Evolutionary conservation across 2,888 invertebrate species (phyloP).

Genomic region (Horisme vitalbata): DNA sequence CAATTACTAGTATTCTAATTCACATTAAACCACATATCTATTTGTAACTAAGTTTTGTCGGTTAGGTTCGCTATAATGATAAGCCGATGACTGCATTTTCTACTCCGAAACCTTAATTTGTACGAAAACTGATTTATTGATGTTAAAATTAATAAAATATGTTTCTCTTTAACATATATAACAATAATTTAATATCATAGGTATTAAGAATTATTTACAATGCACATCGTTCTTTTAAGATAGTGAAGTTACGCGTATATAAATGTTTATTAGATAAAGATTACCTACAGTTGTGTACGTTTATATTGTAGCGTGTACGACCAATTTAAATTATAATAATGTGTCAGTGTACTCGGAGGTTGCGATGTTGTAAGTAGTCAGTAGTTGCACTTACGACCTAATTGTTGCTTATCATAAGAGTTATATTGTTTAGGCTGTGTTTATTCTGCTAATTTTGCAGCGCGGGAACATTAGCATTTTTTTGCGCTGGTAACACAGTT

Average conservation of each 20-base stretch:
- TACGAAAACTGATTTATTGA: slow-evolving; percentile 30
- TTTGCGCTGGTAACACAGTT: not conserved
- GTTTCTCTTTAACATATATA: slow-evolving; percentile 35
- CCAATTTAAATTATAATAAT: slow-evolving; percentile 55
- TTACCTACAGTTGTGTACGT: slow-evolving; percentile 58
- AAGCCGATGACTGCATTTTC: slow-evolving; percentile 54
- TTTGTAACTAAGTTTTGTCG: slow-evolving; percentile 10
- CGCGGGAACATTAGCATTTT: not conserved
- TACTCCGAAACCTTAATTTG: slow-evolving; percentile 39
- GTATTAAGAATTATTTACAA: slow-evolving; percentile 51
- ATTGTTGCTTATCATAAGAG: slow-evolving; percentile 35
- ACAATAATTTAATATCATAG: slow-evolving; percentile 31
- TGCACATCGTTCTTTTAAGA: slow-evolving; percentile 55
- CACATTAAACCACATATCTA: slow-evolving; percentile 29
- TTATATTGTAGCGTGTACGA: slow-evolving; percentile 65
- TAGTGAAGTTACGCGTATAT: slow-evolving; percentile 26
- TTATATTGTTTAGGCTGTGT: slow-evolving; percentile 46
- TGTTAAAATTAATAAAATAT: slow-evolving; percentile 33
- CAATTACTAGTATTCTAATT: not conserved
- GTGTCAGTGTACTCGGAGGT: slow-evolving; percentile 43
- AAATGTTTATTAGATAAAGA: slow-evolving; percentile 53
- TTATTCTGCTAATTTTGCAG: not conserved
- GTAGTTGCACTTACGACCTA: slow-evolving; percentile 58
- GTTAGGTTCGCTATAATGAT: slow-evolving; percentile 43
- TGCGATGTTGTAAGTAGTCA: slow-evolving; percentile 47